These are phyloP conservation scores for Sturmia bella DNA, from an alignment of 2,888 invertebrate genomes.

Conservation along the genomic window DNA sequence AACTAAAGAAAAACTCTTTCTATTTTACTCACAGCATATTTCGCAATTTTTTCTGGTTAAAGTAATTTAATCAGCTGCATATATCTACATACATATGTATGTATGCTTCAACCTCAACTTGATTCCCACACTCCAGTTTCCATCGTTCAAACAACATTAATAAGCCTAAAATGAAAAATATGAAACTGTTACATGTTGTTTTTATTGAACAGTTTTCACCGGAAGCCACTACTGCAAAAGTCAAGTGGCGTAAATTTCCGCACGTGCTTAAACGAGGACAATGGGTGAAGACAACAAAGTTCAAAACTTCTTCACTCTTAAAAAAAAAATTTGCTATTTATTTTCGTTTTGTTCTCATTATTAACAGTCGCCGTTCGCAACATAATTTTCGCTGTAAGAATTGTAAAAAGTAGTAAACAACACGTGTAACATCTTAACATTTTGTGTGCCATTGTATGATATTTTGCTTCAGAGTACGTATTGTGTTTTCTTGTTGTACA, in stretches of 20 bases:
- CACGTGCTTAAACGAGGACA: slow-evolving; percentile 71
- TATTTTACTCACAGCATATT: too few relatives aligned
- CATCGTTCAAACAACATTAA: not conserved
- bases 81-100: too few relatives aligned
- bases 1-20: too few relatives aligned
- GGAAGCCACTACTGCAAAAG: slow-evolving; percentile 74
- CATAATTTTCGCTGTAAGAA: slow-evolving; percentile 45
- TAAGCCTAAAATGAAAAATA: slow-evolving; percentile 2
- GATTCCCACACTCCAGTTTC: slow-evolving; percentile 25
- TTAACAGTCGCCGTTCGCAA: slow-evolving; percentile 20
- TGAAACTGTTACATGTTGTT: slow-evolving; percentile 6
- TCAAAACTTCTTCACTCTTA: not conserved
- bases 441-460: slow-evolving; percentile 41
- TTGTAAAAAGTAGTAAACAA: slow-evolving; percentile 55
- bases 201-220: slow-evolving; percentile 38
- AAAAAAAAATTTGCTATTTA: not conserved
- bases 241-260: slow-evolving; percentile 79
- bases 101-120: not conserved
- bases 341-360: slow-evolving; percentile 13
- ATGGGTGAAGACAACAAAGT: slow-evolving; percentile 18
- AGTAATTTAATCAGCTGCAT: too few relatives aligned
- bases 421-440: slow-evolving; percentile 67
- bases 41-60: too few relatives aligned
- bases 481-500: not conserved
- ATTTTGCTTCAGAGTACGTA: slow-evolving; percentile 10